Percentiles rank a stretch among this genome's conserved stretches.
phyloP scores from a whole-genome alignment of 2,113 vertebrate genomes.

The Engraulis encrasicolus region DNA sequence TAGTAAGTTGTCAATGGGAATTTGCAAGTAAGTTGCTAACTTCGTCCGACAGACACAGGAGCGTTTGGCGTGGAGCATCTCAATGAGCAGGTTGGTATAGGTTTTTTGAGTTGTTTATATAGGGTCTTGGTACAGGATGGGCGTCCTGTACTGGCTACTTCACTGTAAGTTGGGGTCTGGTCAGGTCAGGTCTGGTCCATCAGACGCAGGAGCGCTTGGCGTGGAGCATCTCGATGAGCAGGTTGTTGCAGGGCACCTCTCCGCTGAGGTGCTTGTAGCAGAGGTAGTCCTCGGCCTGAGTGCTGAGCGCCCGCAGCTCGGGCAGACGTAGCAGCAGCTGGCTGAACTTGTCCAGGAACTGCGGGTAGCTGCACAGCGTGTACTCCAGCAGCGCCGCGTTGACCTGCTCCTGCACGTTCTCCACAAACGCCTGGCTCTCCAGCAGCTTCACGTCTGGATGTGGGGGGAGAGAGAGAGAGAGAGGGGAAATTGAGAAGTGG shows the following conservation, averaged over 20 bases:
- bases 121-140: too few relatives aligned
- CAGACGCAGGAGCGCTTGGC: conserved; percentile 81
- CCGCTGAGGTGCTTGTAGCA: conserved; percentile 86
- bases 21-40: too few relatives aligned
- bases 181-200: neutral
- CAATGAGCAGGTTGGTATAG: too few relatives aligned
- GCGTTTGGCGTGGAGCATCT: conserved; percentile 92
- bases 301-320: conserved; percentile 83
- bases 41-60: conserved; percentile 67
- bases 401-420: conserved; percentile 86
- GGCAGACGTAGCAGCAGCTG: conserved; percentile 85
- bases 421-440: conserved; percentile 83
- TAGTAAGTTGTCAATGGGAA: too few relatives aligned
- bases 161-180: neutral
- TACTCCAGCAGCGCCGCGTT: conserved; percentile 87
- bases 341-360: conserved; percentile 81
- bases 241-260: conserved; percentile 91
- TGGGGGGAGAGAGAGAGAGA: neutral
- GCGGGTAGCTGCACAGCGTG: conserved; percentile 81
- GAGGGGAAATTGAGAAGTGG: neutral
- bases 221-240: conserved; percentile 93
- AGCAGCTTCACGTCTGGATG: conserved; percentile 84
- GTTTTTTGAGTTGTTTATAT: too few relatives aligned
- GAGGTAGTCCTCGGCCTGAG: conserved; percentile 89
- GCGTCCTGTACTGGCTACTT: too few relatives aligned